Conservation (phyloP, 1,140 invertebrate species). For the Medauroidea extradentata region DNA sequence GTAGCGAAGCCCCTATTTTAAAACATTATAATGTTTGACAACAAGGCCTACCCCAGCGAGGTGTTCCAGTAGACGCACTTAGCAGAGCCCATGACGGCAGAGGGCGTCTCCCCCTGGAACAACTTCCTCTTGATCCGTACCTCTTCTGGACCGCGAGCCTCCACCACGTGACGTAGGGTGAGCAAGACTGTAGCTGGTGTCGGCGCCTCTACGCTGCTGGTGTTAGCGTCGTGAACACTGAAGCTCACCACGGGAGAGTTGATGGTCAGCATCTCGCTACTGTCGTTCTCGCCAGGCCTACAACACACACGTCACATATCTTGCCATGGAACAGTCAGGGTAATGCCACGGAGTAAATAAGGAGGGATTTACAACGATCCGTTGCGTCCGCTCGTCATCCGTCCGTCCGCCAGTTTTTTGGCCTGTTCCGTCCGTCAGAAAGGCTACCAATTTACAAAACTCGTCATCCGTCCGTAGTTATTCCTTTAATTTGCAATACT, state of each 20-base stretch:
- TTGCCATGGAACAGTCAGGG: no score
- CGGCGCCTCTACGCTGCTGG: not conserved
- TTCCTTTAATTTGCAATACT: no score
- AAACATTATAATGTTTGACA: no score
- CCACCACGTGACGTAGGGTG: not conserved
- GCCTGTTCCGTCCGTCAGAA: no score
- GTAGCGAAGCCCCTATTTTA: no score
- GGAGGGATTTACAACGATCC: no score
- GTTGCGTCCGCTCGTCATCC: no score
- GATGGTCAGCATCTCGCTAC: not conserved
- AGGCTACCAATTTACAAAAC: no score
- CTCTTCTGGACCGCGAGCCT: constrained; percentile 1
- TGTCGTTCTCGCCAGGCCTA: not conserved
- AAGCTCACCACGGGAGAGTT: not conserved
- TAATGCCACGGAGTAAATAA: no score
- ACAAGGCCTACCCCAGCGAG: constrained; percentile 4
- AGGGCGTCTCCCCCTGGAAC: constrained; percentile 15
- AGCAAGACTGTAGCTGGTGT: not conserved
- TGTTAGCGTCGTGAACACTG: not conserved
- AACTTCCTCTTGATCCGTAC: constrained; percentile 13
- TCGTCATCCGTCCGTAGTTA: no score
- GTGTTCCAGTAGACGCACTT: constrained; percentile 20
- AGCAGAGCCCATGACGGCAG: constrained; percentile 15
- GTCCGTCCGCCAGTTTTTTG: no score
- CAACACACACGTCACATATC: no score